A percentile compares a stretch with the other conserved stretches of the same genome.
Conservation (phyloP, 2,797 vertebrate species). For the Rhinatrema bivittatum region DNA sequence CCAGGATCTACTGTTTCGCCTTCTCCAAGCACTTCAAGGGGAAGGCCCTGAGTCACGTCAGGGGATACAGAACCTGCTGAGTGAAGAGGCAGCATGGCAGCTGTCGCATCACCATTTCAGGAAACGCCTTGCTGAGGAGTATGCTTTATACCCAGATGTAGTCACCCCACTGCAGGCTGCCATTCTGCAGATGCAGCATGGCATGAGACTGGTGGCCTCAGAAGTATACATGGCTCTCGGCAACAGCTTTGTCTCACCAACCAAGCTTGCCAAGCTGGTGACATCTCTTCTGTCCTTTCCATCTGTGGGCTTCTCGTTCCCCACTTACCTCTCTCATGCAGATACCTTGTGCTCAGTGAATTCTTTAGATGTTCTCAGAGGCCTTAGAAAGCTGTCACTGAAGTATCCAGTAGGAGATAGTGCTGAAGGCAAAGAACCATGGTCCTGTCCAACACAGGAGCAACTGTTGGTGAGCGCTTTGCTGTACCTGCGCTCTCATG, state of each 20-base stretch:
- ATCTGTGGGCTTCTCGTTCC: constrained; percentile 52
- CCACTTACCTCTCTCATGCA: constrained; percentile 75
- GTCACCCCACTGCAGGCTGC: constrained; percentile 70
- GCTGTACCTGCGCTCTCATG: constrained; percentile 76
- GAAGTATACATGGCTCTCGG: constrained; percentile 56
- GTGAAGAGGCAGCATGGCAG: constrained; percentile 89
- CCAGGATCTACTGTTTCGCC: constrained; percentile 71
- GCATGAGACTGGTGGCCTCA: constrained; percentile 82
- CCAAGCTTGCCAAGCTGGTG: constrained; percentile 51
- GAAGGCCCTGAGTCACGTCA: constrained; percentile 58
- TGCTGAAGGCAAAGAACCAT: constrained; percentile 18
- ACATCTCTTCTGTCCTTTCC: constrained; percentile 76
- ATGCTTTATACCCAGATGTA: constrained; percentile 74
- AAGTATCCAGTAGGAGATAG: constrained; percentile 40
- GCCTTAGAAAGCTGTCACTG: constrained; percentile 62
- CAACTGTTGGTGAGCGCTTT: constrained; percentile 76
- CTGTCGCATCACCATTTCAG: constrained; percentile 82
- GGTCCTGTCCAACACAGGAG: constrained; percentile 54
- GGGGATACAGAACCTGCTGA: constrained; percentile 65
- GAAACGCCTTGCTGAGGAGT: constrained; percentile 74
- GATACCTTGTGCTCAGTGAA: constrained; percentile 77
- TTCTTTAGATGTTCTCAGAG: constrained; percentile 65
- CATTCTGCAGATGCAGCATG: constrained; percentile 81
- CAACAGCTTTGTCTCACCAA: constrained; percentile 37
- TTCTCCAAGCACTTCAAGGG: constrained; percentile 62